These are phyloP conservation scores for Coenobita brevimanus DNA, from an alignment of 1,140 invertebrate species.

Conservation along the genomic window DNA sequence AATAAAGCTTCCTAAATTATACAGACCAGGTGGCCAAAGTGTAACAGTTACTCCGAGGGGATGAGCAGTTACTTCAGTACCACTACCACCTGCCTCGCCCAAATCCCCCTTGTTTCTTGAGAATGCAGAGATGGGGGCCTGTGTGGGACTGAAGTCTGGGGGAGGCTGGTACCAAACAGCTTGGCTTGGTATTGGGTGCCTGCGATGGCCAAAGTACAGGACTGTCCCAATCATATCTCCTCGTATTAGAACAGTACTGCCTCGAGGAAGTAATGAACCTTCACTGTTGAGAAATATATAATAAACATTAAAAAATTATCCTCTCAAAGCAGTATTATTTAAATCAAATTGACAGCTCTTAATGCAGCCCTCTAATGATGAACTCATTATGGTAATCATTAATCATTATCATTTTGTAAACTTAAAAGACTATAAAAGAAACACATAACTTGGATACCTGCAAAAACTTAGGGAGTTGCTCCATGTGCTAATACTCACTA, in stretches of 20 bases:
- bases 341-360: not conserved
- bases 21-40: slow-evolving; percentile 46
- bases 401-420: too few relatives aligned
- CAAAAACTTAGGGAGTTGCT: too few relatives aligned
- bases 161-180: not conserved
- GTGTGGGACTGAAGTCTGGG: not conserved
- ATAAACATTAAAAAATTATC: not conserved
- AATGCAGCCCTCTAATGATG: too few relatives aligned
- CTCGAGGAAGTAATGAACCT: slow-evolving; percentile 29
- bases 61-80: not conserved
- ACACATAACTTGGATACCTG: too few relatives aligned
- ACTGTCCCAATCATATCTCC: slow-evolving; percentile 39
- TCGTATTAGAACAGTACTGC: slow-evolving; percentile 27
- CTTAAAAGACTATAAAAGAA: too few relatives aligned
- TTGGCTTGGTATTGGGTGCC: not conserved
- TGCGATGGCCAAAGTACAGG: slow-evolving; percentile 40
- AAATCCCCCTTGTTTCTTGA: not conserved
- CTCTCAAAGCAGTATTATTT: not conserved
- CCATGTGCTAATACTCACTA: too few relatives aligned
- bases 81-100: not conserved
- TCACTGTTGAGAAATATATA: slow-evolving; percentile 17
- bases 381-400: too few relatives aligned
- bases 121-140: not conserved
- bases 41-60: slow-evolving; percentile 38
- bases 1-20: too few relatives aligned